Base-by-base conservation (phyloP, 2,113 vertebrate species). In the Columba livia region DNA sequence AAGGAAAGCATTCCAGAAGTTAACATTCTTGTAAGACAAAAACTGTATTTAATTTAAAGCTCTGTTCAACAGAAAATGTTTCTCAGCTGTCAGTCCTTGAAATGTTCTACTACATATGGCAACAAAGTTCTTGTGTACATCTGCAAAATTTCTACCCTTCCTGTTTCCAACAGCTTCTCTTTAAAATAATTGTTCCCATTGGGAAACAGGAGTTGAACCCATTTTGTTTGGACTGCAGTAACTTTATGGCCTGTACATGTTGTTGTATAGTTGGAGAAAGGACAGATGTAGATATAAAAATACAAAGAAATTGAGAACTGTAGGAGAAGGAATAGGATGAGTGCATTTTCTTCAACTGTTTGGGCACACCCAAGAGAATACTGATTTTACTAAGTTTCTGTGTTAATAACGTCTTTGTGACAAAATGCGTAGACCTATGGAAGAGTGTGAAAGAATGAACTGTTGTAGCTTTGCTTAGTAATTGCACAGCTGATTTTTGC, bases 161-260 rank as follows among this genome's bases (percentile, higher is more conserved):
- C 20, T 29, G 14, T 82, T 94, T 94, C 71, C 42, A 56, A 78
- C 18, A 83, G 48, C 20, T 87, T 89, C 78, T 79, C 85, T 88
- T 87, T 87, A 81, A 77, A 93, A 88, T 96, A 94, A 95, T 96
- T 97, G 77, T 94, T 93, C 89, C 94, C 93, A 44, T 10, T 85
- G 88, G 91, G 91, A 96, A 42, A 48, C 24, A 80, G 48, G 17
- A 32, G 67, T 62, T 90, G 91, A 94, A 88, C n/a, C 56, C 67
- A 11, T 69, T 79, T 64, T 77, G 5, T 83, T 74, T 64, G 32
- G 47, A 34, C 38, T 86, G 26, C 20, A 40, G 26, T 71, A 67
- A 84, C 60, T 88, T 88, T 74, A 77, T 60, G 60, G 56, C 32
- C 60, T 84, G n/a, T 36, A 56, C 20, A 31, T 64, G 74, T 48